Conservation (phyloP, 2,888 invertebrate species). For the Mythimna vitellina region DNA sequence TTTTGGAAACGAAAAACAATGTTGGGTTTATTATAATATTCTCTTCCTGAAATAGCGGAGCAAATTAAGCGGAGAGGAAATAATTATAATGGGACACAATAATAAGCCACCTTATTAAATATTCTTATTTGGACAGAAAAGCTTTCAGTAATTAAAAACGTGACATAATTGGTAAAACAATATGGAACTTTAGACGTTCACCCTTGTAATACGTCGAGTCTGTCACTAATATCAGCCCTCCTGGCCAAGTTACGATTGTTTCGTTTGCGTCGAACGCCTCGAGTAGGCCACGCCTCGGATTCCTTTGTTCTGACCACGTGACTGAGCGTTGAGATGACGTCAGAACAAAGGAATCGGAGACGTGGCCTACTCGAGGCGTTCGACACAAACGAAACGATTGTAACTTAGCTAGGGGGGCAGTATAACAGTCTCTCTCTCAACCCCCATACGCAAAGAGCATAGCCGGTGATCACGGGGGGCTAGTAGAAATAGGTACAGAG, state of each 20-base stretch:
- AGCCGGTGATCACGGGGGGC: too few relatives aligned
- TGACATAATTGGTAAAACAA: not conserved
- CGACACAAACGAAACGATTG: too few relatives aligned
- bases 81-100: conserved; percentile 20
- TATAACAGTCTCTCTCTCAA: not conserved
- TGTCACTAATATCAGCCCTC: too few relatives aligned
- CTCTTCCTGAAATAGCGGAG: conserved; percentile 4
- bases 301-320: too few relatives aligned
- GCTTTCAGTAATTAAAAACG: not conserved
- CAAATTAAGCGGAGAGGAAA: conserved; percentile 15
- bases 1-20: conserved; percentile 45
- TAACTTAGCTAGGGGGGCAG: too few relatives aligned
- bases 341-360: too few relatives aligned
- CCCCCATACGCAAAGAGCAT: not conserved
- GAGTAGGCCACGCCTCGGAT: too few relatives aligned
- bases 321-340: too few relatives aligned
- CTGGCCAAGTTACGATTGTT: too few relatives aligned
- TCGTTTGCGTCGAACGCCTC: too few relatives aligned
- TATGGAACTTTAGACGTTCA: not conserved
- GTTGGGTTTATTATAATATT: conserved; percentile 20
- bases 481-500: too few relatives aligned
- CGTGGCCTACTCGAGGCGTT: too few relatives aligned
- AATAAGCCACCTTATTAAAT: not conserved
- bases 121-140: not conserved
- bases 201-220: not conserved